phyloP scores from a whole-genome alignment of 2,888 invertebrate species.

The Erebia ligea region DNA sequence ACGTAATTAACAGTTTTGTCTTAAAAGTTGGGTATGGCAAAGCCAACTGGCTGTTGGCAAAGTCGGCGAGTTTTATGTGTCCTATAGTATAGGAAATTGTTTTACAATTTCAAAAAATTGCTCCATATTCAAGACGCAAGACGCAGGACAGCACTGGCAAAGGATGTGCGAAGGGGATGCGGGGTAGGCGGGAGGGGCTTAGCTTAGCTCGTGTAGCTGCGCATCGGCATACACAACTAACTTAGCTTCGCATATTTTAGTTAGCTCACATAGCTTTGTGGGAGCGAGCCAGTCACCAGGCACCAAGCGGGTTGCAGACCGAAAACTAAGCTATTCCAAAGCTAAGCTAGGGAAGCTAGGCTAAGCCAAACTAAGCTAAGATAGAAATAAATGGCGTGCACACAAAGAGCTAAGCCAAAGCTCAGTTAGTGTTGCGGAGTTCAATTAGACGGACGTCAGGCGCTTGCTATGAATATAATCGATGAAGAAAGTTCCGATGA shows the following conservation, averaged over 20 bases:
- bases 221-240: constrained; percentile 17
- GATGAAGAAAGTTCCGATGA: constrained; percentile 15
- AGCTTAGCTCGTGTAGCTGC: constrained; percentile 18
- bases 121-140: constrained; percentile 9
- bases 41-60: too few species aligned
- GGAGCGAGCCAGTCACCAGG: too few species aligned
- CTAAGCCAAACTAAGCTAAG: constrained; percentile 10
- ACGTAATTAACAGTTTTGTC: too few species aligned
- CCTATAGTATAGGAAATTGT: not conserved
- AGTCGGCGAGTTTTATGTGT: not conserved
- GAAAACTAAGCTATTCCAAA: constrained; percentile 14
- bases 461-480: constrained; percentile 10
- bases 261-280: constrained; percentile 4
- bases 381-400: constrained; percentile 6
- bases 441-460: constrained; percentile 9
- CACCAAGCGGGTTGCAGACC: too few species aligned
- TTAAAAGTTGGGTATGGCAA: too few species aligned
- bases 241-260: constrained; percentile 15
- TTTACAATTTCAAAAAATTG: constrained; percentile 7
- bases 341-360: constrained; percentile 8
- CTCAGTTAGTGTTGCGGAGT: constrained; percentile 15
- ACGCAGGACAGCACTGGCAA: constrained; percentile 8
- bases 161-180: constrained; percentile 11
- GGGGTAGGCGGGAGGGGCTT: constrained; percentile 11
- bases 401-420: constrained; percentile 13